Conservation (phyloP, 2,113 vertebrate species). For the Aptenodytes forsteri region DNA sequence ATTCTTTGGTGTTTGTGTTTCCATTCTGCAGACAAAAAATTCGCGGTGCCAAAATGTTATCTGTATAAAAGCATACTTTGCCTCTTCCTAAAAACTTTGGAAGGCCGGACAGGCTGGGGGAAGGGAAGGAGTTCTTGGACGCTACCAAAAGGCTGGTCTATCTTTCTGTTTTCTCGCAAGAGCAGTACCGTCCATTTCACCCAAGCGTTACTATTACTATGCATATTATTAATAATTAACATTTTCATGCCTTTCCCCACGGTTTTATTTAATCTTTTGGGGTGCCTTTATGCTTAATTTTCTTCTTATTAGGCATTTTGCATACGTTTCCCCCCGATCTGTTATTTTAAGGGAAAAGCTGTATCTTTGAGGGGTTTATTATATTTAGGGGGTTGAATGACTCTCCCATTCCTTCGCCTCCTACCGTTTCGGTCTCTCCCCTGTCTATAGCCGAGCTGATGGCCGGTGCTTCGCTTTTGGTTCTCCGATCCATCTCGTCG, state of each 20-base stretch:
- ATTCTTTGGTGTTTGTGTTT: neutral
- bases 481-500: conserved; percentile 97
- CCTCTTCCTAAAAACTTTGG: conserved; percentile 56
- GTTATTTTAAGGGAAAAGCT: conserved; percentile 14
- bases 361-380: neutral
- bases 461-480: conserved; percentile 91
- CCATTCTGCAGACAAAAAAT: conserved; percentile 22
- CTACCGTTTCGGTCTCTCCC: conserved; percentile 97
- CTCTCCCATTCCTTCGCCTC: conserved; percentile 55
- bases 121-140: conserved; percentile 55
- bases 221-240: conserved; percentile 64
- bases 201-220: conserved; percentile 27
- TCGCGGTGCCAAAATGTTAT: neutral
- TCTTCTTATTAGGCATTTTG: neutral
- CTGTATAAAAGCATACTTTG: neutral
- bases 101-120: conserved; percentile 54
- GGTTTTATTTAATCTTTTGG: conserved; percentile 22
- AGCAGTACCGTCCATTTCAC: conserved; percentile 6
- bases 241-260: conserved; percentile 41
- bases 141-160: conserved; percentile 60
- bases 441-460: conserved; percentile 99
- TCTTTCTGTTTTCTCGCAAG: neutral
- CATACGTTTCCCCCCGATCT: neutral
- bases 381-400: neutral
- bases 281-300: neutral